phyloP scores from a whole-genome alignment of 2,888 invertebrate species.

The Camponotus fellah region DNA sequence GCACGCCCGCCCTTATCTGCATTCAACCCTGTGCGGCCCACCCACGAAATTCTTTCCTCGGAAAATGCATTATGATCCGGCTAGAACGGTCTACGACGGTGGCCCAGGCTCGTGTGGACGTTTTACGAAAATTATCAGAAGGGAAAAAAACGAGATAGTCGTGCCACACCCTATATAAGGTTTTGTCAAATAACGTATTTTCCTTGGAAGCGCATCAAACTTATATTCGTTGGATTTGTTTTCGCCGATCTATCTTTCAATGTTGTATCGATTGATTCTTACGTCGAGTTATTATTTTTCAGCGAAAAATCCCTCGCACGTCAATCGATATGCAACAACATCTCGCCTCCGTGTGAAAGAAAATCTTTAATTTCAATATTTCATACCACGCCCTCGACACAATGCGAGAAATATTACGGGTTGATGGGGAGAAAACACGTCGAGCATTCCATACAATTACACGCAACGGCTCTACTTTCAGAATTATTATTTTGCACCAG shows the following conservation, averaged over 20 bases:
- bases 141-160: conserved; percentile 23
- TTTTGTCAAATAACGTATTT: conserved; percentile 37
- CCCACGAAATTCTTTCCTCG: conserved; percentile 73
- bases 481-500: conserved; percentile 47
- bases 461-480: conserved; percentile 5
- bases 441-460: conserved; percentile 33
- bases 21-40: conserved; percentile 70
- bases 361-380: conserved; percentile 25
- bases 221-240: background rate
- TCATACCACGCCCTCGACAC: conserved; percentile 17
- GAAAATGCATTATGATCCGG: conserved; percentile 65
- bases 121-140: conserved; percentile 64
- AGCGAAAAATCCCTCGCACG: background rate
- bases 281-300: background rate
- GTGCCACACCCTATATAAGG: conserved; percentile 52
- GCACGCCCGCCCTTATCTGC: conserved; percentile 71
- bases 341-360: background rate
- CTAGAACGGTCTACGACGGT: conserved; percentile 36
- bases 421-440: conserved; percentile 27
- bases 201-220: conserved; percentile 17
- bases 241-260: background rate
- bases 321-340: conserved; percentile 12
- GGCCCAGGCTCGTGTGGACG: conserved; percentile 25
- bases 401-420: conserved; percentile 34
- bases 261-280: background rate